These are phyloP conservation scores for Gopherus evgoodei DNA, from an alignment of 2,113 vertebrate genomes.

Conservation along the genomic window DNA sequence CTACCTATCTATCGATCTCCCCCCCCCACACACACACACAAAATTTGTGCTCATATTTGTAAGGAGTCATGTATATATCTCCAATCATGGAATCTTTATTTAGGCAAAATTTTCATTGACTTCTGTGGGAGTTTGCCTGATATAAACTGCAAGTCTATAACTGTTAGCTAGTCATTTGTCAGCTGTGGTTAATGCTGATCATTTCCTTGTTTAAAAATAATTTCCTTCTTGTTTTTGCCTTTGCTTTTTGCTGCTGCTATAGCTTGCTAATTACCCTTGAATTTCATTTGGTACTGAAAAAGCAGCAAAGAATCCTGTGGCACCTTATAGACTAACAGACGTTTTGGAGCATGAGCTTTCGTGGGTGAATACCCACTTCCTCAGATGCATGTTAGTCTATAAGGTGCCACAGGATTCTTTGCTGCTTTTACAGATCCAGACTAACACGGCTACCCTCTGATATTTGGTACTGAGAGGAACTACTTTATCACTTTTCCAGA, in stretches of 20 bases:
- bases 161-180: not conserved
- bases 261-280: not conserved
- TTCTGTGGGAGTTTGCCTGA: not conserved
- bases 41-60: not conserved
- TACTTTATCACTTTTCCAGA: not conserved
- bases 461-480: not conserved
- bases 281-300: not conserved
- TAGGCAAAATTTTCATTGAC: not conserved
- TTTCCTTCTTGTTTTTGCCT: not conserved
- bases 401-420: too few relatives aligned
- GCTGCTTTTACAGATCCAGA: too few relatives aligned
- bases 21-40: not conserved
- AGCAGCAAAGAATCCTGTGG: too few relatives aligned
- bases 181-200: not conserved
- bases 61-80: not conserved
- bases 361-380: too few relatives aligned
- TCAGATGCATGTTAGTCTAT: too few relatives aligned
- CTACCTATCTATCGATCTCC: not conserved
- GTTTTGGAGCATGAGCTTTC: too few relatives aligned
- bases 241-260: not conserved
- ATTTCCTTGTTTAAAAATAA: not conserved
- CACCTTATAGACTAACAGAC: too few relatives aligned
- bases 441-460: too few relatives aligned
- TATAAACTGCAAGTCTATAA: not conserved
- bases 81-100: not conserved